A percentile compares a stretch with the other conserved stretches of the same genome.
Evolutionary conservation across 2,113 vertebrate species (phyloP).

Genomic region (Vanacampus margaritifer): DNA sequence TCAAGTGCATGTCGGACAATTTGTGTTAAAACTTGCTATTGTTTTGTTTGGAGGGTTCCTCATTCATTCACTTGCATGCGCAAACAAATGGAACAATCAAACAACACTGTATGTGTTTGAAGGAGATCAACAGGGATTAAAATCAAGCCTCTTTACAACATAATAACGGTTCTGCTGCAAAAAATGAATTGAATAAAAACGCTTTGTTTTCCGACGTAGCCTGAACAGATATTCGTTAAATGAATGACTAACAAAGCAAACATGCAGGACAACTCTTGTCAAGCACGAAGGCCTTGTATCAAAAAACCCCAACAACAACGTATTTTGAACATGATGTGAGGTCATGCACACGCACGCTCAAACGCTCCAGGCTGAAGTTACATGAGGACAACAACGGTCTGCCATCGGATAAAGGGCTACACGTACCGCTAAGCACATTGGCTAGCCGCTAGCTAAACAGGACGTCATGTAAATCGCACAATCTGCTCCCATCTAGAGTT

Average conservation of each 20-base stretch:
- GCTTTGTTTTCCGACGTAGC: constrained; percentile 4
- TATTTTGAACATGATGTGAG: constrained; percentile 1
- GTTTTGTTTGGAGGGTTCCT: constrained; percentile 55
- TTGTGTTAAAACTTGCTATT: constrained; percentile 43
- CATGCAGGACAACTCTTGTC: not conserved
- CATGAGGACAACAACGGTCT: constrained; percentile 14
- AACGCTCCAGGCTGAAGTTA: constrained; percentile 11
- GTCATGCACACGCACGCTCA: not conserved
- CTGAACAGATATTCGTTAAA: not conserved
- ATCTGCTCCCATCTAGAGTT: not conserved
- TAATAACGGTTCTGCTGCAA: constrained; percentile 21
- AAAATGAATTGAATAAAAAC: not conserved
- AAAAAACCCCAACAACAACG: no score
- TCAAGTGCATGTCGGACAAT: constrained; percentile 52
- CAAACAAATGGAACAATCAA: constrained; percentile 47
- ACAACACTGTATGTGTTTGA: constrained; percentile 23
- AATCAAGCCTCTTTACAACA: constrained; percentile 54
- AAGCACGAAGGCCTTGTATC: not conserved
- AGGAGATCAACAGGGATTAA: constrained; percentile 23
- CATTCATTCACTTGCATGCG: constrained; percentile 49
- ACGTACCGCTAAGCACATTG: not conserved
- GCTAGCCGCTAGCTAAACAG: not conserved
- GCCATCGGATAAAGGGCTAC: constrained; percentile 37
- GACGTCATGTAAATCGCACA: not conserved
- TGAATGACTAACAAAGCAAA: not conserved